Percentiles rank a stretch among this genome's conserved stretches.
These are phyloP conservation scores for Lepidiolamprologus cunningtoni DNA, from an alignment of 2,113 vertebrate species.

Conservation along the genomic window DNA sequence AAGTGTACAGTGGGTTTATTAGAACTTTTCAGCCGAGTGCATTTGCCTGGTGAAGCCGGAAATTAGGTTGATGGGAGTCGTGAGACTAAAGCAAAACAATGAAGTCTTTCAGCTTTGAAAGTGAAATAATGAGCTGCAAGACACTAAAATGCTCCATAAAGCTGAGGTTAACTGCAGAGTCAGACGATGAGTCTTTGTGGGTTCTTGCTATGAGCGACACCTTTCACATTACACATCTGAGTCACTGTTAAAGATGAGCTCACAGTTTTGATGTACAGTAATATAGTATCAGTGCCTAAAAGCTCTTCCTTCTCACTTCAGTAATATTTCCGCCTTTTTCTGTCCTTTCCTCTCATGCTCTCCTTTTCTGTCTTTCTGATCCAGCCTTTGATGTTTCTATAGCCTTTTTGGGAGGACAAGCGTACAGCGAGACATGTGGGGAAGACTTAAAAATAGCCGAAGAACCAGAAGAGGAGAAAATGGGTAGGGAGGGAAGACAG, in stretches of 20 bases:
- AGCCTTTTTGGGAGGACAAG: neutral
- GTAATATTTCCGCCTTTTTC: neutral
- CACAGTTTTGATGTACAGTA: neutral
- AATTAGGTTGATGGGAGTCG: neutral
- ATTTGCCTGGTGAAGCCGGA: neutral
- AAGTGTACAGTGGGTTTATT: neutral
- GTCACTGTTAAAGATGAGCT: neutral
- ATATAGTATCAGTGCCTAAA: neutral
- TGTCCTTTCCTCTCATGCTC: neutral
- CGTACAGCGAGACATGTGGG: neutral
- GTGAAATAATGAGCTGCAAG: neutral
- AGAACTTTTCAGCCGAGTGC: neutral
- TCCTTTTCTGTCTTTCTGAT: constrained; percentile 6
- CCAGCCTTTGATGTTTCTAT: neutral
- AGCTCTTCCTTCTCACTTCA: constrained; percentile 13
- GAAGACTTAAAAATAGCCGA: constrained; percentile 61
- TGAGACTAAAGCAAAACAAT: neutral
- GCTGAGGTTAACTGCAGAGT: neutral
- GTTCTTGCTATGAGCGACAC: neutral
- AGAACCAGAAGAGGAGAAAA: constrained; percentile 9
- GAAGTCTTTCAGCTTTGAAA: neutral
- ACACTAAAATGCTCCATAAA: neutral
- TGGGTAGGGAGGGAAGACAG: constrained; percentile 25
- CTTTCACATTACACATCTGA: neutral
- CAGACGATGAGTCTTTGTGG: neutral